phyloP scores from a whole-genome alignment of 2,113 vertebrate species.

The Poeciliopsis prolifica region DNA sequence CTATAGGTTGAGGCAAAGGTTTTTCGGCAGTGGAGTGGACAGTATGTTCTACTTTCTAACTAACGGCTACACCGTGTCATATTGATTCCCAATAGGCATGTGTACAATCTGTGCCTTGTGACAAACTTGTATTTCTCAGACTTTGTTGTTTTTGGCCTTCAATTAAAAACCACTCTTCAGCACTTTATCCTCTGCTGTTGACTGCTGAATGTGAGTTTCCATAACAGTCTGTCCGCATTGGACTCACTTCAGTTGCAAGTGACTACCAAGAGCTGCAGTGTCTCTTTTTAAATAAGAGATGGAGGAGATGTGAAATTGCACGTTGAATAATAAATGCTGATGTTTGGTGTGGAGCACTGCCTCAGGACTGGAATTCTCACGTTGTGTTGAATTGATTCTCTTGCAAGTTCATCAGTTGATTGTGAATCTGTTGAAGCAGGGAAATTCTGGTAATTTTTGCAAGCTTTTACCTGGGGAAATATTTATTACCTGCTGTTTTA shows the following conservation, averaged over 20 bases:
- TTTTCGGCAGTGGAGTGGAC: background rate
- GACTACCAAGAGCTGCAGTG: constrained; percentile 20
- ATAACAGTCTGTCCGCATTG: background rate
- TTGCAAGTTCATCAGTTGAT: constrained; percentile 1
- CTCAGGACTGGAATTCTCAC: background rate
- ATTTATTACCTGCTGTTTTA: background rate
- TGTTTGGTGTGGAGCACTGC: background rate
- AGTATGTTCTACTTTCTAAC: background rate
- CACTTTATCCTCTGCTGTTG: background rate
- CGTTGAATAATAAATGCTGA: constrained; percentile 51
- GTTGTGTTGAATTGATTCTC: background rate
- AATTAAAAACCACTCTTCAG: background rate
- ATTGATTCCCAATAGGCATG: background rate
- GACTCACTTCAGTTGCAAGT: constrained; percentile 11
- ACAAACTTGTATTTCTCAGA: background rate
- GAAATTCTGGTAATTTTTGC: background rate
- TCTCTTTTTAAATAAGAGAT: constrained; percentile 45
- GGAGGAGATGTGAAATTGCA: constrained; percentile 25
- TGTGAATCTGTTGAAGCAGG: background rate
- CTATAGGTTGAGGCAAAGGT: background rate
- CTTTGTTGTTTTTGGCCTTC: background rate
- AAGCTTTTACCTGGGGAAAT: background rate
- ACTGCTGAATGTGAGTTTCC: background rate
- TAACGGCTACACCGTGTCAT: background rate
- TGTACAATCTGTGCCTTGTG: background rate